These are phyloP conservation scores for Brachynemurus nebulosus DNA, from an alignment of 2,888 invertebrate genomes.

Conservation along the genomic window DNA sequence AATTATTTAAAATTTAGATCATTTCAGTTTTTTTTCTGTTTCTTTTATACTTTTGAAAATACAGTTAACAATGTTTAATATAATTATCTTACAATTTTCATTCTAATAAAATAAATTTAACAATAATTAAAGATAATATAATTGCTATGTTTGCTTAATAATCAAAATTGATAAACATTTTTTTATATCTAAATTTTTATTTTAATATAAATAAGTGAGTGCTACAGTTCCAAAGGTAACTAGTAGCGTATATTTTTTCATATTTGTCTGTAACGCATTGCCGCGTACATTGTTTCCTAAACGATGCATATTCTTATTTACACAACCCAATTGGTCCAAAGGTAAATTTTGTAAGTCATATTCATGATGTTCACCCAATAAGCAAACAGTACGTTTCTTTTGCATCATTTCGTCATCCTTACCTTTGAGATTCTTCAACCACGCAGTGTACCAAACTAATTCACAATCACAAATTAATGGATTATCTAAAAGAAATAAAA, in stretches of 20 bases:
- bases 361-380: constrained; percentile 72
- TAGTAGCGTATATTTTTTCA: background rate
- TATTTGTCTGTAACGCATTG: background rate
- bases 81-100: too few relatives aligned
- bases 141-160: too few relatives aligned
- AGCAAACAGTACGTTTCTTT: constrained; percentile 72
- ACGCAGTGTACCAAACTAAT: constrained; percentile 73
- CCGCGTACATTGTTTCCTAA: background rate
- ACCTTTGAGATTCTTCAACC: constrained; percentile 62
- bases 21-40: too few relatives aligned
- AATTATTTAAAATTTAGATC: too few relatives aligned
- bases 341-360: constrained; percentile 72
- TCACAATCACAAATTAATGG: constrained; percentile 80
- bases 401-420: constrained; percentile 81
- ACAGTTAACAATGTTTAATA: too few relatives aligned
- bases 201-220: too few relatives aligned
- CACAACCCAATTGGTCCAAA: constrained; percentile 70
- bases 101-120: too few relatives aligned
- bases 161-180: too few relatives aligned
- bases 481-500: constrained; percentile 50
- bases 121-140: too few relatives aligned
- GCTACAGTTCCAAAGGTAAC: constrained; percentile 1
- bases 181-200: too few relatives aligned
- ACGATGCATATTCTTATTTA: constrained; percentile 35
- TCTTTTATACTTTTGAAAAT: too few relatives aligned